Base-by-base conservation (phyloP, 92 coral and sea anemone species). In the Montipora capitata region DNA sequence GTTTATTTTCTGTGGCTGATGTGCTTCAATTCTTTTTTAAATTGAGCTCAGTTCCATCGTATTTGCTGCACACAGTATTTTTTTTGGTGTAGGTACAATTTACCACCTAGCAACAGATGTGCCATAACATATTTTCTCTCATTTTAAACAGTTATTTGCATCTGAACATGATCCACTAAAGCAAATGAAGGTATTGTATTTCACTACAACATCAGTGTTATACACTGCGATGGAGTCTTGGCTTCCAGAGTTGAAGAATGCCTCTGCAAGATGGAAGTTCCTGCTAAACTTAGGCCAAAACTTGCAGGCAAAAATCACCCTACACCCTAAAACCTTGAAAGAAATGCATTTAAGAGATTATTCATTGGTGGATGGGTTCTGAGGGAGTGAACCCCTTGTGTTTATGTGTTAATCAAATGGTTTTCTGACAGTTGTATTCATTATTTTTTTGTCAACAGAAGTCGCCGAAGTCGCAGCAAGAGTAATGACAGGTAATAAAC, bases 91-190 rank as follows among this genome's bases (percentile, higher is more conserved):
- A 80, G 72, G 20, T 85, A 79, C 81, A 72, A 65, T 81, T 74
- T 74, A 66, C 68, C 56, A 58, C 56, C 85, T 78, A 77, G 88
- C 74, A 80, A 49, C 95, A 94, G 93, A 91, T 88, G 91, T 95
- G 92, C 94, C 94, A 93, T 93, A 95, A 92, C 90, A 73, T 93
- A 89, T 95, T 92, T 93, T 94, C 94, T 95, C 98, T 95, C 98
- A 93, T 94, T 95, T 95, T 83, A 86, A 95, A 95, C 98, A 95
- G 98, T 95, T 93, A 74, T 90, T 94, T 95, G 98, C 96, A 90
- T 92, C 94, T 95, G 98, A 95, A 87, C 96, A 92, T 94, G 98
- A 95, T 84, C 98, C 89, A 81, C 98, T 90, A 95, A 91, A 84
- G 90, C 98, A 95, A 76, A 77, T 89, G 82, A 95, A 95, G 98